Evolutionary conservation across 2,888 invertebrate genomes (phyloP).

Genomic region (Drosophila nr. medialis): DNA sequence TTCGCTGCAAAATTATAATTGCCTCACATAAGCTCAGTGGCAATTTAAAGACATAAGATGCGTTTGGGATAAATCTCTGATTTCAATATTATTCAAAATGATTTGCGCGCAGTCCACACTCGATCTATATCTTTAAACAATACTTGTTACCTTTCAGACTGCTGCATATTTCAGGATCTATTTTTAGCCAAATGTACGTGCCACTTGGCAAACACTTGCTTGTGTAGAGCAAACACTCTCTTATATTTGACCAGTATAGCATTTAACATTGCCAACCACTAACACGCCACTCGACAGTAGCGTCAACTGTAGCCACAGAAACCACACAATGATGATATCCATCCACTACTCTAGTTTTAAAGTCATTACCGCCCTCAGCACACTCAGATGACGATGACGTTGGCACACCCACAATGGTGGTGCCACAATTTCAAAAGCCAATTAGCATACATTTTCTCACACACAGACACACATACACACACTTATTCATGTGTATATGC

Average conservation of each 20-base stretch:
- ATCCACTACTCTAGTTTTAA: conserved; percentile 41
- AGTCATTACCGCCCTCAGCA: conserved; percentile 47
- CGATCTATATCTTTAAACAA: background rate
- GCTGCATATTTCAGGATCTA: background rate
- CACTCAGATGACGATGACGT: conserved; percentile 27
- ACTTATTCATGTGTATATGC: conserved; percentile 7
- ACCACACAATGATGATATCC: conserved; percentile 49
- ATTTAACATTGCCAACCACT: conserved; percentile 38
- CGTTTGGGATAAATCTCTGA: too few species aligned
- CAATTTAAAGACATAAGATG: too few species aligned
- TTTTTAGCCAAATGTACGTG: background rate
- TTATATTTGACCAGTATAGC: conserved; percentile 25
- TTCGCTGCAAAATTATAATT: background rate
- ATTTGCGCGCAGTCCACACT: background rate
- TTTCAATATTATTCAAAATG: too few species aligned
- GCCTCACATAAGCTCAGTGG: background rate
- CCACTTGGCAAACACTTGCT: conserved; percentile 16
- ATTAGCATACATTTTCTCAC: conserved; percentile 76
- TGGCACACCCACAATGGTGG: conserved; percentile 33
- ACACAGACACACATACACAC: conserved; percentile 4
- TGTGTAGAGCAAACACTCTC: background rate
- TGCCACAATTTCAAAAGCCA: conserved; percentile 74
- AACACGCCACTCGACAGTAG: conserved; percentile 34
- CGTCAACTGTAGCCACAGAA: conserved; percentile 40
- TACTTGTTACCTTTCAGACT: background rate